Conservation (phyloP, 2,797 vertebrate genomes). For the Scleropages formosus region DNA sequence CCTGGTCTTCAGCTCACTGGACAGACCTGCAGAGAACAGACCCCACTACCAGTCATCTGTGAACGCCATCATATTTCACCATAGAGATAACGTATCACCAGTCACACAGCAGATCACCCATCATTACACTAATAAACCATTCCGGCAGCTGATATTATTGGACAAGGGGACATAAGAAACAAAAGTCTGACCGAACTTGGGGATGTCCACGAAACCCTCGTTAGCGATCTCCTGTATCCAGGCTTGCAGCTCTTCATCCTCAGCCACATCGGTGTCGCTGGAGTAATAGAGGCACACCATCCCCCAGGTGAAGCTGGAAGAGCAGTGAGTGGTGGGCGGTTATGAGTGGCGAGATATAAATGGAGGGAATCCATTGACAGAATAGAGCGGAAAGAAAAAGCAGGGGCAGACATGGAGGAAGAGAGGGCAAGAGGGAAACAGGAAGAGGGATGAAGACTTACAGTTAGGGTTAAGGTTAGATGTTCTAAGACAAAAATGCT, state of each 20-base stretch:
- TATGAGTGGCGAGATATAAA: no score
- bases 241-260: slow-evolving; percentile 65
- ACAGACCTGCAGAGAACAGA: slow-evolving; percentile 52
- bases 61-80: no score
- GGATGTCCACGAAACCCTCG: slow-evolving; percentile 63
- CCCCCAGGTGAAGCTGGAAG: slow-evolving; percentile 59
- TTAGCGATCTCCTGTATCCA: slow-evolving; percentile 62
- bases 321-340: background rate
- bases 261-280: slow-evolving; percentile 57
- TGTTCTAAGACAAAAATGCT: no score
- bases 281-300: slow-evolving; percentile 61
- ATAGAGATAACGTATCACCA: no score
- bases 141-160: background rate
- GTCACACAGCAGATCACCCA: background rate
- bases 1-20: slow-evolving; percentile 52
- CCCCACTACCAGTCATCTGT: no score
- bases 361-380: background rate
- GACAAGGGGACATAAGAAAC: background rate
- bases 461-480: no score
- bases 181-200: slow-evolving; percentile 57
- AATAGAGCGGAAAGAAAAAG: background rate
- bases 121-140: background rate
- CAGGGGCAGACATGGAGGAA: background rate
- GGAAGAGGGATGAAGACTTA: background rate
- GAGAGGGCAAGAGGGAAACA: background rate